phyloP scores from a whole-genome alignment of 2,888 invertebrate genomes.

The Drosophila differens region DNA sequence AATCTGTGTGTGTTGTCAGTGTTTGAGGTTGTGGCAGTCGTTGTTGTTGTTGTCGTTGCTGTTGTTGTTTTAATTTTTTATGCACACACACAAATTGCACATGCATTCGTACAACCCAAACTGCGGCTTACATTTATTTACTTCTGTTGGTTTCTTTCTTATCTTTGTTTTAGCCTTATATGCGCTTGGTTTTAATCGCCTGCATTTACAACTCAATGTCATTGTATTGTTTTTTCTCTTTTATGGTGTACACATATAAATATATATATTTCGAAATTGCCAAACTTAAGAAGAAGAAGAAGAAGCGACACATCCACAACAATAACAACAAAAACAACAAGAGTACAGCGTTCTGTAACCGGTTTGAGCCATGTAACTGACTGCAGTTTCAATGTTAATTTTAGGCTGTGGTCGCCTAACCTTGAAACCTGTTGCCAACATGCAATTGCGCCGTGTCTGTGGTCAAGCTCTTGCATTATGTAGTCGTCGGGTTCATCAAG shows the following conservation, averaged over 20 bases:
- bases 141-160: constrained; percentile 15
- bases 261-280: constrained; percentile 41
- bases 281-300: constrained; percentile 43
- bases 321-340: neutral
- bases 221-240: constrained; percentile 42
- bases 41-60: constrained; percentile 14
- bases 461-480: constrained; percentile 54
- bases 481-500: constrained; percentile 46
- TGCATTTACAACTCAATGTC: constrained; percentile 74
- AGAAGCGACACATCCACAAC: constrained; percentile 1
- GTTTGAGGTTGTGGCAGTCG: constrained; percentile 10
- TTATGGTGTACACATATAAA: constrained; percentile 1
- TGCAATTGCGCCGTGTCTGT: constrained; percentile 38
- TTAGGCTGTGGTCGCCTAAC: constrained; percentile 49
- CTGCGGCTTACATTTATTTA: constrained; percentile 45
- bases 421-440: constrained; percentile 52
- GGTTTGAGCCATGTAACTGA: constrained; percentile 45
- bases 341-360: constrained; percentile 43
- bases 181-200: constrained; percentile 51
- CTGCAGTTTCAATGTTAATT: constrained; percentile 58
- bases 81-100: constrained; percentile 51
- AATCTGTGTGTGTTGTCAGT: constrained; percentile 33
- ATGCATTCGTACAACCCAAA: constrained; percentile 43
- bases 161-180: constrained; percentile 8
- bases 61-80: constrained; percentile 11